Conservation (phyloP, 2,113 vertebrate species). For the Chitala chitala region DNA sequence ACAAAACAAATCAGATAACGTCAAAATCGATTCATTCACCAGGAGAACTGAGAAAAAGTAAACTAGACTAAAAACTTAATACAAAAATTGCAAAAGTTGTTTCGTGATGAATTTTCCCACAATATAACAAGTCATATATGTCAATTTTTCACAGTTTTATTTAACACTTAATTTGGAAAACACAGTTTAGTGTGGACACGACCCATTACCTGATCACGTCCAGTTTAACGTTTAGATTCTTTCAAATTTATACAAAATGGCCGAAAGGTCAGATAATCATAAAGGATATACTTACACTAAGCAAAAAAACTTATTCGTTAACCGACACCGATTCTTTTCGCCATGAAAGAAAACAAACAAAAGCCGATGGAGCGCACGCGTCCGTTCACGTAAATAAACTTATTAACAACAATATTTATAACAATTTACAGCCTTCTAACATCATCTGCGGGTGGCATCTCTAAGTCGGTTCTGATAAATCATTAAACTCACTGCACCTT, state of each 20-base stretch:
- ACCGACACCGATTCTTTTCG: too few species aligned
- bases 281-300: not conserved
- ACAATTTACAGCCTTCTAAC: too few species aligned
- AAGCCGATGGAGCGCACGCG: not conserved
- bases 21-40: too few species aligned
- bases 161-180: not conserved
- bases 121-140: not conserved
- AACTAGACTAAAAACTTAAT: not conserved
- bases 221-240: too few species aligned
- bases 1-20: too few species aligned
- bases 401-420: too few species aligned
- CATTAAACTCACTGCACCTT: too few species aligned
- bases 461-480: too few species aligned
- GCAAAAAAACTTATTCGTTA: not conserved
- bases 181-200: not conserved
- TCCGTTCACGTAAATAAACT: too few species aligned
- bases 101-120: not conserved
- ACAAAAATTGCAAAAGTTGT: not conserved
- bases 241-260: slow-evolving; percentile 15
- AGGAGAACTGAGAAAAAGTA: not conserved
- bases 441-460: too few species aligned
- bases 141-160: not conserved
- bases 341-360: not conserved
- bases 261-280: not conserved
- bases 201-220: too few species aligned